phyloP scores from a whole-genome alignment of 1,140 invertebrate genomes.

The Drosophila arizonae region DNA sequence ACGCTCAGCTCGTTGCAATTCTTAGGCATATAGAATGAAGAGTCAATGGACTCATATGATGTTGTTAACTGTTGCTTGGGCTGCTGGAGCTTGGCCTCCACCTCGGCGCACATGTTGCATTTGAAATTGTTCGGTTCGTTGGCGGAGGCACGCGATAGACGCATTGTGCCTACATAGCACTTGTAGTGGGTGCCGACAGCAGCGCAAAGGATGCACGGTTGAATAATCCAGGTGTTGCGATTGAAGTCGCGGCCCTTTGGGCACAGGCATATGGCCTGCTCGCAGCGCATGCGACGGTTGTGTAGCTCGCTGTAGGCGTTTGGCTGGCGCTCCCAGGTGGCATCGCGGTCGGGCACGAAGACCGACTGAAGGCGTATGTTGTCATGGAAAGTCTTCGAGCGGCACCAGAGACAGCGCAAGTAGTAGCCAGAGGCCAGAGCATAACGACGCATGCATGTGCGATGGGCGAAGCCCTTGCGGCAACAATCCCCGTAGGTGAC shows the following conservation, averaged over 20 bases:
- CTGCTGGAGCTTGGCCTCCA: conserved; percentile 31
- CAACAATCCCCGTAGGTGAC: conserved; percentile 63
- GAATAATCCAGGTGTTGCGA: conserved; percentile 23
- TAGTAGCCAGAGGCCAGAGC: conserved; percentile 69
- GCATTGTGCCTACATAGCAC: conserved; percentile 12
- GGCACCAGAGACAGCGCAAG: conserved; percentile 73
- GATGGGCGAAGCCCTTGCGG: conserved; percentile 61
- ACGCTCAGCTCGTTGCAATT: background rate
- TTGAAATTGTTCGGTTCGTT: conserved; percentile 10
- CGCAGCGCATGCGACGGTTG: conserved; percentile 37
- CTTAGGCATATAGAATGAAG: conserved; percentile 32
- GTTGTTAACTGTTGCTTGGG: background rate
- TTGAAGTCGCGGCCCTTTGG: conserved; percentile 47
- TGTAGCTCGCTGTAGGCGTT: conserved; percentile 65
- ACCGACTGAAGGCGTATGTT: conserved; percentile 53
- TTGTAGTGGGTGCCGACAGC: conserved; percentile 35
- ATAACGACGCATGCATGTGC: conserved; percentile 57
- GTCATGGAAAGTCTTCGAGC: conserved; percentile 46
- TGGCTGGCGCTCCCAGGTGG: conserved; percentile 61
- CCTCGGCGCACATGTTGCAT: conserved; percentile 31
- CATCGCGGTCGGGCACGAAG: conserved; percentile 73
- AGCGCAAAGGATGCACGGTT: conserved; percentile 45
- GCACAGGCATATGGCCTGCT: conserved; percentile 47
- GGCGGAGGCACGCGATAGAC: background rate
- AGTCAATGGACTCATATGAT: background rate